A percentile compares a stretch with the other conserved stretches of the same genome.
These are phyloP conservation scores for Actinia equina DNA, from an alignment of 64 coral and sea anemone species.

Conservation along the genomic window DNA sequence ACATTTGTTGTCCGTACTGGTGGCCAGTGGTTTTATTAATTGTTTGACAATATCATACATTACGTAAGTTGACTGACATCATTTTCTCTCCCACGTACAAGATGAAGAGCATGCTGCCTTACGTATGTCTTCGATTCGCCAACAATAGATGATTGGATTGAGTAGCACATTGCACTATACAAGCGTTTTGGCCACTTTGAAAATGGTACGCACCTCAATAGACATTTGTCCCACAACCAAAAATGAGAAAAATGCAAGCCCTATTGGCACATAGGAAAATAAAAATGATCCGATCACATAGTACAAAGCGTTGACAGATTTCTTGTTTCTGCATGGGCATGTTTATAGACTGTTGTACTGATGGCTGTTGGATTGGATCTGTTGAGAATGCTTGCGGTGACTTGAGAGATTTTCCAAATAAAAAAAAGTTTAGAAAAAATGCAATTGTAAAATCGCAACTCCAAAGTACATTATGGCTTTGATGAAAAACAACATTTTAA, in stretches of 20 bases:
- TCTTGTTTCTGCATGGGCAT: conserved; percentile 14
- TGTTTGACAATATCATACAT: too few relatives aligned
- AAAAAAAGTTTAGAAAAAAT: background rate
- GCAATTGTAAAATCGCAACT: background rate
- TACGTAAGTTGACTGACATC: background rate
- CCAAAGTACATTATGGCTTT: background rate
- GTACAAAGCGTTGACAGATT: conserved; percentile 5
- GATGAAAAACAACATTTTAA: background rate
- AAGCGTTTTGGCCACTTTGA: background rate
- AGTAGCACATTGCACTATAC: background rate
- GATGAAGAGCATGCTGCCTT: background rate
- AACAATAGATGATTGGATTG: conserved; percentile 6
- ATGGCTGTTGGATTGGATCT: background rate
- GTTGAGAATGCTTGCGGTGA: background rate
- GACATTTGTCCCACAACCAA: background rate
- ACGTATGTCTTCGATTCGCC: background rate
- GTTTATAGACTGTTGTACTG: background rate
- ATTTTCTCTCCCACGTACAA: background rate
- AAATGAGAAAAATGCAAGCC: background rate
- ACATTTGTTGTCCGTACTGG: too few relatives aligned
- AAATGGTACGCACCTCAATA: background rate
- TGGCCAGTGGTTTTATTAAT: too few relatives aligned
- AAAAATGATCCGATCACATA: background rate
- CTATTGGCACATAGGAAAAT: background rate
- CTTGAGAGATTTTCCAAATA: background rate